A percentile compares a stretch with the other conserved stretches of the same genome.
Conservation (phyloP, 2,888 invertebrate species). For the Nasonovia ribisnigri region DNA sequence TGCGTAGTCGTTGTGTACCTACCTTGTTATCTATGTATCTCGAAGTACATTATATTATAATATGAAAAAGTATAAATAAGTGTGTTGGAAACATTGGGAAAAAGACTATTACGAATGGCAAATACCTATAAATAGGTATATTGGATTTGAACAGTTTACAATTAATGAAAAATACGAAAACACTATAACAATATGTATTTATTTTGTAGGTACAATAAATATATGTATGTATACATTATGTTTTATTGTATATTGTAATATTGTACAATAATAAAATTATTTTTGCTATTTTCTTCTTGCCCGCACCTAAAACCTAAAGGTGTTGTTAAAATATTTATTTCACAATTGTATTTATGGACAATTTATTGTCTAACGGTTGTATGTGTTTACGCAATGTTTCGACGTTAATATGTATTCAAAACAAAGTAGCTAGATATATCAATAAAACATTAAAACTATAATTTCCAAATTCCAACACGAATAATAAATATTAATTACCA, state of each 20-base stretch:
- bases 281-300: neutral
- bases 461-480: neutral
- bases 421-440: neutral
- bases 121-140: neutral
- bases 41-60: neutral
- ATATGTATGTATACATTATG: neutral
- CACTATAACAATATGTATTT: neutral
- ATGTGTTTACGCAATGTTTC: slow-evolving; percentile 5
- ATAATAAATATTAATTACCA: slow-evolving; percentile 24
- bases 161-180: neutral
- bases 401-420: slow-evolving; percentile 15
- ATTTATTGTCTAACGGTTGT: slow-evolving; percentile 8
- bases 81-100: neutral
- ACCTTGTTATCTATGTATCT: neutral
- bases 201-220: neutral
- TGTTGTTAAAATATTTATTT: neutral
- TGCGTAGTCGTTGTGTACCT: neutral
- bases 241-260: neutral
- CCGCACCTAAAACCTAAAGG: neutral
- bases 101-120: neutral
- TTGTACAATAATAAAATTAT: neutral
- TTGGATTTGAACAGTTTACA: neutral
- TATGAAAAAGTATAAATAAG: neutral
- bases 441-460: neutral
- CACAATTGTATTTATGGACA: neutral